Evolutionary conservation across 2,113 vertebrate species (phyloP).

Genomic region (Pimephales promelas): DNA sequence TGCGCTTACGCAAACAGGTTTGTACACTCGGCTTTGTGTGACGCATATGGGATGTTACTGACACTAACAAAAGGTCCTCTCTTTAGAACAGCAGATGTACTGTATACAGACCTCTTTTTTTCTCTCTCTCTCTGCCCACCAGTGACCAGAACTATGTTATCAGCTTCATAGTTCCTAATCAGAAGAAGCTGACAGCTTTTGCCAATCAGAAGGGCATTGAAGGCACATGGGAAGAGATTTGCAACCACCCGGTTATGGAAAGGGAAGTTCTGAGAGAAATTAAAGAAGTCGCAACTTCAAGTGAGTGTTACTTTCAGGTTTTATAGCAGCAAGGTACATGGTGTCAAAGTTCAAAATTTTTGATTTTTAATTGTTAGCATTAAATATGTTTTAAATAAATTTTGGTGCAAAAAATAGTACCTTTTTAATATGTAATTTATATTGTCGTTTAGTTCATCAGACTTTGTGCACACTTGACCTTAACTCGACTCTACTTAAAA

Average conservation of each 20-base stretch:
- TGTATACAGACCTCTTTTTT: not conserved
- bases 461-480: no score
- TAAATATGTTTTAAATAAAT: no score
- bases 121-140: conserved; percentile 43
- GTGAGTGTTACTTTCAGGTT: conserved; percentile 75
- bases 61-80: not conserved
- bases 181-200: conserved; percentile 84
- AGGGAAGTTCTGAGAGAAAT: conserved; percentile 89
- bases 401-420: no score
- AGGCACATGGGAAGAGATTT: conserved; percentile 89
- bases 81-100: not conserved
- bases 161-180: conserved; percentile 98
- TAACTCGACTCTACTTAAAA: no score
- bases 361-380: no score
- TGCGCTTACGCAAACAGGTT: conserved; percentile 98
- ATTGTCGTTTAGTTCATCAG: no score
- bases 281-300: conserved; percentile 87
- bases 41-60: not conserved
- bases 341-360: not conserved
- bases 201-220: conserved; percentile 84
- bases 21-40: conserved; percentile 7
- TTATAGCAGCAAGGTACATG: not conserved
- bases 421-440: no score
- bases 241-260: conserved; percentile 91
- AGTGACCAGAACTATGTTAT: conserved; percentile 98